Percentiles rank a stretch among this genome's conserved stretches.
phyloP scores from a whole-genome alignment of 2,113 vertebrate genomes.

The Oncorhynchus clarkii region DNA sequence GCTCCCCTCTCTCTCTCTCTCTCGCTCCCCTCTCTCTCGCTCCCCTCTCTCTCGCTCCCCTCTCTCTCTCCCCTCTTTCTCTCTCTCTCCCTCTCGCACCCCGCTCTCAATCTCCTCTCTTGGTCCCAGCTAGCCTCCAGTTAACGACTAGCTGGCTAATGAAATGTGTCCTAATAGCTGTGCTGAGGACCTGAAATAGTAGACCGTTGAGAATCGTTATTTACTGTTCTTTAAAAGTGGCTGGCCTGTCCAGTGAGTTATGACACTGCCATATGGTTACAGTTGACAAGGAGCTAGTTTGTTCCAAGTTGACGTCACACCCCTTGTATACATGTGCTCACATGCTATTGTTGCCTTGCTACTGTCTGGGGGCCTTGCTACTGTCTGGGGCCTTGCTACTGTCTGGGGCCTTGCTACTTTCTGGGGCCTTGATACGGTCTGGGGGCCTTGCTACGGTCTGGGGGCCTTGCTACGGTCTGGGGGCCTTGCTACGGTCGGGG shows the following conservation, averaged over 20 bases:
- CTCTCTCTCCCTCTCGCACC: background rate
- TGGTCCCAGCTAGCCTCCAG: constrained; percentile 17
- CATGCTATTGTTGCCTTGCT: background rate
- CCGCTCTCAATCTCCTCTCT: background rate
- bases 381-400: background rate
- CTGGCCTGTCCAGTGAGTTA: too few species aligned
- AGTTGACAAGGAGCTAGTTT: constrained; percentile 18
- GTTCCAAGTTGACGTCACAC: constrained; percentile 16
- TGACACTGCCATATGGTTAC: constrained; percentile 45
- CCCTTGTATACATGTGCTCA: background rate
- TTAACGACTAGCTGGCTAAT: constrained; percentile 31
- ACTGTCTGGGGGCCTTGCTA: background rate
- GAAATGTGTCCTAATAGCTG: constrained; percentile 72
- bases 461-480: too few species aligned
- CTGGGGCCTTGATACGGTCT: too few species aligned
- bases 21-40: background rate
- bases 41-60: background rate
- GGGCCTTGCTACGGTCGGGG: too few species aligned
- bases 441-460: too few species aligned
- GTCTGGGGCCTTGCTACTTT: background rate
- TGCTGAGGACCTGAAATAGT: constrained; percentile 74
- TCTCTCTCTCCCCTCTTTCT: too few species aligned
- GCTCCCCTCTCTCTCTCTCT: too few species aligned
- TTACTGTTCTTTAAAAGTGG: too few species aligned
- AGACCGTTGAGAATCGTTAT: constrained; percentile 60